Conservation (phyloP, 2,888 invertebrate species). For the Gryllus longicercus region DNA sequence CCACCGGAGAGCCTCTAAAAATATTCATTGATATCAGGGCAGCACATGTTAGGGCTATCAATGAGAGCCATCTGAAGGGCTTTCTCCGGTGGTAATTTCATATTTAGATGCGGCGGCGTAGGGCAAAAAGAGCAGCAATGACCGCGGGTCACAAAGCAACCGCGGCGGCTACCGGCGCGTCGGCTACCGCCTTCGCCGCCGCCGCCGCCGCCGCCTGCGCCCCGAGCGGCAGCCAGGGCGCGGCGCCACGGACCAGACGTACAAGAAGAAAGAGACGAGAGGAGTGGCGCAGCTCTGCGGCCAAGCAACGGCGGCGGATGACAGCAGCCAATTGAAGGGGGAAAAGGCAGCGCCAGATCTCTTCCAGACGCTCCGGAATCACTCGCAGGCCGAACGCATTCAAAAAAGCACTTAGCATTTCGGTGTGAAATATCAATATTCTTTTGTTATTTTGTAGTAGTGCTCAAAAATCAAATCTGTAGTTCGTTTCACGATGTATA, state of each 20-base stretch:
- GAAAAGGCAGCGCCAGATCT: too few species aligned
- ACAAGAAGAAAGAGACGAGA: too few species aligned
- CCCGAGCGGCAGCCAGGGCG: not conserved
- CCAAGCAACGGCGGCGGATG: too few species aligned
- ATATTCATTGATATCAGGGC: slow-evolving; percentile 2
- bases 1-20: not conserved
- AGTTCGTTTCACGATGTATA: too few species aligned
- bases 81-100: slow-evolving; percentile 9
- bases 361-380: too few species aligned
- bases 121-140: not conserved
- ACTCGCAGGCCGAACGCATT: too few species aligned
- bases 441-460: too few species aligned
- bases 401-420: too few species aligned
- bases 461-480: too few species aligned
- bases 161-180: not conserved
- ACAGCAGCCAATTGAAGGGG: too few species aligned
- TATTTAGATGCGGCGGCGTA: not conserved
- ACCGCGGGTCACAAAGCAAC: slow-evolving; percentile 8
- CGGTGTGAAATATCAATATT: too few species aligned
- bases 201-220: not conserved
- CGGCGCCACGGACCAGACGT: not conserved
- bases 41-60: slow-evolving; percentile 1
- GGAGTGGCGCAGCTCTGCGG: too few species aligned
- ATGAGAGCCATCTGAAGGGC: slow-evolving; percentile 2
- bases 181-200: not conserved